Base-by-base conservation (phyloP, 2,797 vertebrate species). In the Bradypus variegatus region DNA sequence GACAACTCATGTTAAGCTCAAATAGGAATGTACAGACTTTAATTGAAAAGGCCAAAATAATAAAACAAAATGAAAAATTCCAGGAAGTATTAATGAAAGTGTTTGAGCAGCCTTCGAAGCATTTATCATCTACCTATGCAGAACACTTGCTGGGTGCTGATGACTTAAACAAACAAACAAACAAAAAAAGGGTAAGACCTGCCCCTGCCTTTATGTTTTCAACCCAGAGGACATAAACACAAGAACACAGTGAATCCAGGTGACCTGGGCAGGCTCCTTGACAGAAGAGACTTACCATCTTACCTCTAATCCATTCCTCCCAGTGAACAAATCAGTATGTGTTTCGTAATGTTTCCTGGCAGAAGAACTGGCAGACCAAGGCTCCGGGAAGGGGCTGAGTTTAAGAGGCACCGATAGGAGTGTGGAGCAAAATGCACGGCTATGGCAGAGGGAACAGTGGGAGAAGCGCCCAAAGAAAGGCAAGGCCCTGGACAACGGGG, bases 11-110 rank as follows among this genome's bases (percentile, higher is more conserved):
- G 19, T 31, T 62, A 72, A n/a, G 1, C 69, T 89, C 16, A 88
- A 58, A n/a, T 60, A 89, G 64, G 18, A 79, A 73, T 16, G 31
- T 38, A 85, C 14, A 67, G 84, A 96, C 83, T 67, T 77, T 72
- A 86, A 87, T 62, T 1, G 67, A 73, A 86, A 82, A 76, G 31
- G 16, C 2, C 79, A 72, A 70, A 83, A 78, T 58, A 75, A 84
- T 64, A 83, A 82, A 82, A 31, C 69, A 29, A 65, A 64, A 8
- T 4, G 48, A 69, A 41, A 60, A 73, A 50, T 79, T 84, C 53
- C 45, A 64, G 13, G 33, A 48, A 60, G 48, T 73, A 60, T 19
- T 23, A 33, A 3, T 6, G 33, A 75, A 55, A 38, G 64, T 10
- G 10, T 15, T 19, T 29, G n/a, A 48, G 8, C 16, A 67, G 55